phyloP scores from a whole-genome alignment of 2,888 invertebrate species.

The Meliscaeva auricollis region DNA sequence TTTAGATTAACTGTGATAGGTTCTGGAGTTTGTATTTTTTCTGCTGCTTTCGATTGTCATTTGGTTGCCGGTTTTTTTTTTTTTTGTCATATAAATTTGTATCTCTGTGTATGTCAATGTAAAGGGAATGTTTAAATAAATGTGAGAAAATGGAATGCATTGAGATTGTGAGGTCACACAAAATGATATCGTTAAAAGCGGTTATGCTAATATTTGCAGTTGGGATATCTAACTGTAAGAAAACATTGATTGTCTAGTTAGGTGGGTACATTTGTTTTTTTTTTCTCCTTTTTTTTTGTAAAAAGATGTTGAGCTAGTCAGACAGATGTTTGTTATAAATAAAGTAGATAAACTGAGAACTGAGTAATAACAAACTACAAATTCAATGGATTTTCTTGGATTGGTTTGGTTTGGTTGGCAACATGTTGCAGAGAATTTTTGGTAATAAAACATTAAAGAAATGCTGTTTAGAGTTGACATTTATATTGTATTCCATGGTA shows the following conservation, averaged over 20 bases:
- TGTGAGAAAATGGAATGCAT: constrained; percentile 70
- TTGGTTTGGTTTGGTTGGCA: background rate
- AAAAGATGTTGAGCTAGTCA: background rate
- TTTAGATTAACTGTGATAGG: constrained; percentile 80
- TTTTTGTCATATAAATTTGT: constrained; percentile 26
- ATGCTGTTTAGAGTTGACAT: no score
- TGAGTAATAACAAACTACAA: background rate
- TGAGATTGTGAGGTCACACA: constrained; percentile 68
- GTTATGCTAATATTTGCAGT: constrained; percentile 75
- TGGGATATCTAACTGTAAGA: constrained; percentile 66
- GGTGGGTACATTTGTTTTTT: background rate
- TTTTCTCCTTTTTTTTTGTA: background rate
- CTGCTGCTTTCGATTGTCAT: constrained; percentile 69
- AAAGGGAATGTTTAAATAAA: constrained; percentile 55
- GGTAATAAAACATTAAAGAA: no score
- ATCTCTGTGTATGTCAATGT: constrained; percentile 38
- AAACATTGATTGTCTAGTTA: constrained; percentile 53
- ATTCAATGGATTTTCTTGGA: background rate
- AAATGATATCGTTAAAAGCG: constrained; percentile 72
- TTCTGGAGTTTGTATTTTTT: constrained; percentile 72
- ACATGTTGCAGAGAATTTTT: constrained; percentile 8
- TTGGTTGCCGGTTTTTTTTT: constrained; percentile 58
- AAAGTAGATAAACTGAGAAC: background rate
- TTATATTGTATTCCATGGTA: no score
- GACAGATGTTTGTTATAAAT: constrained; percentile 27